Conservation (phyloP, 2,113 vertebrate genomes). For the Gymnarchus niloticus region DNA sequence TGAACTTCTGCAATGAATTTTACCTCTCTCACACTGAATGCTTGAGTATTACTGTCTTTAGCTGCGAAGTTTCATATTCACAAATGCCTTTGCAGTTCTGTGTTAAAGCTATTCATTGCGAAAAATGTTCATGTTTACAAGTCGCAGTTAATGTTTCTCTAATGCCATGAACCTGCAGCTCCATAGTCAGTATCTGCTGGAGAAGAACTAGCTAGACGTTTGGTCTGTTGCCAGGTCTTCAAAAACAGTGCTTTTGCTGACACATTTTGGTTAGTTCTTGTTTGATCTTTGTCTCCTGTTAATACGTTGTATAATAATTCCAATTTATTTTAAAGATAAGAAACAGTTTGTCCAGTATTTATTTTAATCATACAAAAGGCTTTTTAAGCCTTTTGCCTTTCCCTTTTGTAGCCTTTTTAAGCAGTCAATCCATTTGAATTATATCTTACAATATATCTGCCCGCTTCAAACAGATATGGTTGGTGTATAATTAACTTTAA, state of each 20-base stretch:
- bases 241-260: not conserved
- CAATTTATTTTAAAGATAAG: not conserved
- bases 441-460: no score
- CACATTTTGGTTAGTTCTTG: not conserved
- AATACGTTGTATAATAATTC: not conserved
- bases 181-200: not conserved
- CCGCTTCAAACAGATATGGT: not conserved
- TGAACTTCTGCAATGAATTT: not conserved
- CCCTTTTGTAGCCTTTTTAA: no score
- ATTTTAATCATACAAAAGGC: no score
- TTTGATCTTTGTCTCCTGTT: not conserved
- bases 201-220: not conserved
- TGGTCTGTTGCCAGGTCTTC: not conserved
- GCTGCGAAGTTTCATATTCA: not conserved
- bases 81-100: not conserved
- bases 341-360: no score
- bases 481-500: not conserved
- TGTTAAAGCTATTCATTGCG: not conserved
- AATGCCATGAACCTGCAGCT: not conserved
- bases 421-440: not conserved
- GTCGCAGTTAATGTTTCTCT: not conserved
- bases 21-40: not conserved
- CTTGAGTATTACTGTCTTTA: not conserved
- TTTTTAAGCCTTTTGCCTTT: no score
- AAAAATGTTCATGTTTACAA: not conserved